A percentile compares a stretch with the other conserved stretches of the same genome.
Conservation (phyloP, 2,113 vertebrate genomes). For the Phasianus colchicus region DNA sequence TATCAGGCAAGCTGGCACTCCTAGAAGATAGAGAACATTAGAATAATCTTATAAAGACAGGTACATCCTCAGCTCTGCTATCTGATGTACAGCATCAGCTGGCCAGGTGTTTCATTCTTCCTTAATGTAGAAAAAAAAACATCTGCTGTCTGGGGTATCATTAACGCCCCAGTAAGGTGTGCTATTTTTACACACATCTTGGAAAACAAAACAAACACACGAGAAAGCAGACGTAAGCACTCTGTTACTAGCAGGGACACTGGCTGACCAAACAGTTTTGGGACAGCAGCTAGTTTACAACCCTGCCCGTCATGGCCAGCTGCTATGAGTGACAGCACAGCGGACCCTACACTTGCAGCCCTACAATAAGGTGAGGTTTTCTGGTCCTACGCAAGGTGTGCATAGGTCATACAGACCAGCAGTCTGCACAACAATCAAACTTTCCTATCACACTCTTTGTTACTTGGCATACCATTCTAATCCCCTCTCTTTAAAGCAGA, state of each 20-base stretch:
- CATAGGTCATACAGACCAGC: fast-evolving
- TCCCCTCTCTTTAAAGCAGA: not conserved
- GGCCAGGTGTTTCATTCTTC: not conserved
- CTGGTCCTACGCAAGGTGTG: not conserved
- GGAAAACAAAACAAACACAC: not conserved
- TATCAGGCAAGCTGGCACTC: not conserved
- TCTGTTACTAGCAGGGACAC: not conserved
- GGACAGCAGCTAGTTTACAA: not conserved
- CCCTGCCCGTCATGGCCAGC: not conserved
- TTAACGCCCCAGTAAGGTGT: not conserved
- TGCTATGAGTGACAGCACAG: not conserved
- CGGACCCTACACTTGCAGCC: not conserved
- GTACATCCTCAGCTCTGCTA: not conserved
- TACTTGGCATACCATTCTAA: not conserved
- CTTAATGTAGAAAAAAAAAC: not conserved
- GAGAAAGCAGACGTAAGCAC: not conserved
- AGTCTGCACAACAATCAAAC: not conserved
- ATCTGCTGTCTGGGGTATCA: not conserved
- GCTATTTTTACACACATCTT: not conserved
- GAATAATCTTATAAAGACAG: not conserved
- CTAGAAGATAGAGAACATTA: not conserved
- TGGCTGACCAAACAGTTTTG: not conserved
- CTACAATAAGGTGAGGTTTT: not conserved
- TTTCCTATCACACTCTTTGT: not conserved
- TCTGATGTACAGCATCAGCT: not conserved